Evolutionary conservation across 2,797 vertebrate genomes (phyloP), one percentile per base, ranked within the genome.

Genomic region (Lithobates sylvaticus): DNA sequence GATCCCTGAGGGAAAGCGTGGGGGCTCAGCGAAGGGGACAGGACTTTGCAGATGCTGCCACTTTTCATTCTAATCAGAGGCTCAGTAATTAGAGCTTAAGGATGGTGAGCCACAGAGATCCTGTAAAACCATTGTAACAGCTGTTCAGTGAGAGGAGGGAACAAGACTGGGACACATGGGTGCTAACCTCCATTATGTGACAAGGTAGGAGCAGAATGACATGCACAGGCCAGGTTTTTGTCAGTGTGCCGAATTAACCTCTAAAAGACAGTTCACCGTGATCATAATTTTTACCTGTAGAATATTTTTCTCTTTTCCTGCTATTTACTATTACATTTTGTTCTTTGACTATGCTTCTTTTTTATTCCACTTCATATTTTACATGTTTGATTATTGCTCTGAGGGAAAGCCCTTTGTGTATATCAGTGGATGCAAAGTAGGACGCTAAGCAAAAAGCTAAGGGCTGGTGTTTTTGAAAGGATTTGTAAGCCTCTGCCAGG

Each of bases 1-100:
- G 39, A 76, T 44, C 73, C 80, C 85, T 74, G 32, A 64, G 81
- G 81, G 61, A n/a, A 50, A 81, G 58, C n/a, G 5, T 67, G 29
- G 70, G 74, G 61, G 77, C 21, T 27, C 29, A 67, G 36, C 8
- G 29, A 23, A 61, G 61, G 47, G 81, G 69, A n/a, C 29, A 15
- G 72, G 71, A 76, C 16, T 29, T 39, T 74, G 85, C 75, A 78
- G 75, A 84, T 75, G 76, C 81, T 87, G 81, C 86, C 86, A 84
- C 81, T 78, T 84, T 65, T 77, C 81, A 87, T 87, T 84, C 70
- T 69, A 79, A 87, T 87, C 86, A 84, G 76, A 79, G 76, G 50
- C 39, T 87, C 61, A 79, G 76, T 87, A 87, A 87, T 84, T 87
- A 87, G 86, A 83, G 86, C 86, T 87, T 87, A 79, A 79, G 70